Conservation (phyloP, 2,113 vertebrate genomes). For the Hyla sarda region DNA sequence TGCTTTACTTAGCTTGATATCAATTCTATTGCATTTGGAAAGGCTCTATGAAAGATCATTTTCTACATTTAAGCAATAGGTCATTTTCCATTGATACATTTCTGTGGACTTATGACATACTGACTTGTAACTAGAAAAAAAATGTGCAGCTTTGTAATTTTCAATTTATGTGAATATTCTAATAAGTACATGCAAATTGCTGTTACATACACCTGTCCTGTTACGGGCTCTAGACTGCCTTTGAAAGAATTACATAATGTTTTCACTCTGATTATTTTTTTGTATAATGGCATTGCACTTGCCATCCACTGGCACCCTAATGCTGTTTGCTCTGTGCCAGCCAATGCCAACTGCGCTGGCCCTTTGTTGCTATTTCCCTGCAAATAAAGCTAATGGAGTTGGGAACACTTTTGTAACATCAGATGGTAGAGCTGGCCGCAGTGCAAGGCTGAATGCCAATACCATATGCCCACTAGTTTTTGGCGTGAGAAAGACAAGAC, state of each 20-base stretch:
- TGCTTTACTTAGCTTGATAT: no score
- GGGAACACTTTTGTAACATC: conserved; percentile 42
- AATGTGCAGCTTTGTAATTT: no score
- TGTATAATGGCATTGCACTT: conserved; percentile 15
- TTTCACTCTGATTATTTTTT: background rate
- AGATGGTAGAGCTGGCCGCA: conserved; percentile 43
- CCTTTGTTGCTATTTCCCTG: conserved; percentile 50
- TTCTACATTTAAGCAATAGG: no score
- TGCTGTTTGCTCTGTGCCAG: conserved; percentile 46
- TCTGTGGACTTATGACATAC: no score
- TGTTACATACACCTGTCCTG: background rate
- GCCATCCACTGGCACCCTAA: conserved; percentile 15
- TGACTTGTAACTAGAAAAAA: background rate
- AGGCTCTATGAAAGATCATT: no score
- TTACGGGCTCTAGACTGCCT: background rate
- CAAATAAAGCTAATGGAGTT: conserved; percentile 51
- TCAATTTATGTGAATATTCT: background rate
- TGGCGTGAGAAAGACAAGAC: conserved; percentile 40
- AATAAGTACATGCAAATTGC: background rate
- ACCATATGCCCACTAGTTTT: conserved; percentile 45
- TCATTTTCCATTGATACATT: no score
- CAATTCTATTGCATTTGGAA: no score
- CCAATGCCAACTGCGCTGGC: conserved; percentile 47
- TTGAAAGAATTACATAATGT: background rate
- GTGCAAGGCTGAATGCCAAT: conserved; percentile 26